These are phyloP conservation scores for Rallus crepitans DNA, from an alignment of 2,797 vertebrate species.

Conservation along the genomic window DNA sequence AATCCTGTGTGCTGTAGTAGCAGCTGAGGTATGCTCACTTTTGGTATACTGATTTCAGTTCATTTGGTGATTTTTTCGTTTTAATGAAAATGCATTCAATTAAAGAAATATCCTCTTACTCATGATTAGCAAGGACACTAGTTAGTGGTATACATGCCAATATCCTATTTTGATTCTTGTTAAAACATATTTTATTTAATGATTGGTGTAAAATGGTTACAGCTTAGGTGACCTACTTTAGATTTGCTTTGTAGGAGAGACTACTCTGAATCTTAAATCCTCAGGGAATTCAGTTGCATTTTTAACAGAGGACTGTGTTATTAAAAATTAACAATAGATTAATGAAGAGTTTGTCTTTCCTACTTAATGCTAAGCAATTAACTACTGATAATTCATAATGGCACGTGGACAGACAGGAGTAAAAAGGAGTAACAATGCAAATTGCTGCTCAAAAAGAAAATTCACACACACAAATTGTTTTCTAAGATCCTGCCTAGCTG, in stretches of 20 bases:
- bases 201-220: background rate
- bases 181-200: background rate
- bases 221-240: background rate
- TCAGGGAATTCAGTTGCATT: background rate
- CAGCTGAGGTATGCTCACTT: conserved; percentile 52
- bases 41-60: background rate
- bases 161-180: background rate
- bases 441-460: background rate
- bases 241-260: background rate
- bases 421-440: background rate
- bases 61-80: background rate
- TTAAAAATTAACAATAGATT: background rate
- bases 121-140: background rate
- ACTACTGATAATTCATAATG: background rate
- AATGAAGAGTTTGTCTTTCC: background rate
- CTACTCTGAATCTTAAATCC: background rate
- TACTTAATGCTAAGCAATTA: background rate
- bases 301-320: background rate
- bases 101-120: background rate
- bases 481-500: background rate
- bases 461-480: background rate
- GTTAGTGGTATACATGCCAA: background rate
- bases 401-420: background rate
- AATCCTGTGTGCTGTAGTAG: conserved; percentile 20
- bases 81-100: background rate